Evolutionary conservation across 2,888 invertebrate genomes (phyloP).

Genomic region (Macaria notata): DNA sequence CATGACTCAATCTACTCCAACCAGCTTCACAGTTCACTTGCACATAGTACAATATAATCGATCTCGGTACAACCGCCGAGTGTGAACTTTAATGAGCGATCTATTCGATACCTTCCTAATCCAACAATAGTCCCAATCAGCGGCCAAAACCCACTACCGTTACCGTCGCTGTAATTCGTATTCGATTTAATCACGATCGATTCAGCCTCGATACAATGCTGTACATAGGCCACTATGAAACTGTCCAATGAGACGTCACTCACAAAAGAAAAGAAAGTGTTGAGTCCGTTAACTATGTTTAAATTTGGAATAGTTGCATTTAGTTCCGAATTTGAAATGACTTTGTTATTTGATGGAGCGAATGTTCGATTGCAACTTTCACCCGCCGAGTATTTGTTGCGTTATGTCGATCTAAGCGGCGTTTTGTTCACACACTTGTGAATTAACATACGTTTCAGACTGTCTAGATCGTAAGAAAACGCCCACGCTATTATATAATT

Average conservation of each 20-base stretch:
- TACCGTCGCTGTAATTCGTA: constrained; percentile 34
- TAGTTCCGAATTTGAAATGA: constrained; percentile 40
- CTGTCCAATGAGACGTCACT: constrained; percentile 53
- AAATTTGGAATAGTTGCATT: constrained; percentile 54
- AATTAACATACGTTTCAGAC: constrained; percentile 4
- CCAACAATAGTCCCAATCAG: constrained; percentile 70
- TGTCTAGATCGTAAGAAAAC: no score
- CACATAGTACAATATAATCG: constrained; percentile 18
- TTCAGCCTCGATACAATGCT: constrained; percentile 65
- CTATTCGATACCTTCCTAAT: constrained; percentile 41
- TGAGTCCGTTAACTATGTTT: constrained; percentile 64
- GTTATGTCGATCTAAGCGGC: constrained; percentile 16
- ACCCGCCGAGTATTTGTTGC: constrained; percentile 19
- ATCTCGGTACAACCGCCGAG: constrained; percentile 22
- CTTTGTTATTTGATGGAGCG: constrained; percentile 44
- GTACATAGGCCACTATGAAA: constrained; percentile 57
- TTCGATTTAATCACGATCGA: constrained; percentile 67
- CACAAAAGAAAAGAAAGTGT: constrained; percentile 76
- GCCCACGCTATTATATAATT: no score
- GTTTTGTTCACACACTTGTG: constrained; percentile 14
- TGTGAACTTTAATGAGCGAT: constrained; percentile 51
- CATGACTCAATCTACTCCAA: constrained; percentile 18
- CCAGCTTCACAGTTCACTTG: constrained; percentile 24
- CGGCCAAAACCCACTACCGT: constrained; percentile 57
- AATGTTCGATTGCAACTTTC: constrained; percentile 35